Percentiles rank a stretch among this genome's conserved stretches.
Conservation (phyloP, 2,113 vertebrate genomes). For the Phrynosoma blainvillii region DNA sequence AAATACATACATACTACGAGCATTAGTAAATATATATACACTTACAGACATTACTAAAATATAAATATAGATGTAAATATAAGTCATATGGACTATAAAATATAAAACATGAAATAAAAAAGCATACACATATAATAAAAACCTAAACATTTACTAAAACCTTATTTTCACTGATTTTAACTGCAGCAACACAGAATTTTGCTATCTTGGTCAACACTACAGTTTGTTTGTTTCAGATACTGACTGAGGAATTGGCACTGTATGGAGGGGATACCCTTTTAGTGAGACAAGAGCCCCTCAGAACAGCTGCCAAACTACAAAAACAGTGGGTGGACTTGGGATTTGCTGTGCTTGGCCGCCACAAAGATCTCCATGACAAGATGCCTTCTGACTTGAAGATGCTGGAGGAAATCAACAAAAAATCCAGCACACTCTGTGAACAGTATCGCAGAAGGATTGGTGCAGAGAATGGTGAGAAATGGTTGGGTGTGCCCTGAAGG, state of each 20-base stretch:
- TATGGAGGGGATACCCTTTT: conserved; percentile 75
- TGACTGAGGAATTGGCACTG: conserved; percentile 71
- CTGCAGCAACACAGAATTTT: too few relatives aligned
- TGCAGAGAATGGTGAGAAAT: conserved; percentile 80
- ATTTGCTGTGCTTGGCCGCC: conserved; percentile 74
- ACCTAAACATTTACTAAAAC: too few relatives aligned
- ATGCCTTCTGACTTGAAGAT: conserved; percentile 51
- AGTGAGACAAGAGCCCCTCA: conserved; percentile 74
- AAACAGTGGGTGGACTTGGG: conserved; percentile 78
- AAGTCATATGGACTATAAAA: too few relatives aligned
- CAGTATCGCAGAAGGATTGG: conserved; percentile 72
- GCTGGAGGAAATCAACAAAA: conserved; percentile 70
- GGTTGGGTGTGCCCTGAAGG: background rate
- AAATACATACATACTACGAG: too few relatives aligned
- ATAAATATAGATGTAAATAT: too few relatives aligned
- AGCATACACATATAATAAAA: too few relatives aligned
- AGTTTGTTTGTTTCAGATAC: conserved; percentile 64
- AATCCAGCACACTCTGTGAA: conserved; percentile 61
- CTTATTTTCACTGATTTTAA: too few relatives aligned
- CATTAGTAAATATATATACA: too few relatives aligned
- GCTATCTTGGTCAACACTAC: rapidly evolving
- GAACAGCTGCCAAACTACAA: conserved; percentile 64
- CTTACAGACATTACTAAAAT: too few relatives aligned
- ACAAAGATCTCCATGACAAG: conserved; percentile 68
- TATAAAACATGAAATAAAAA: too few relatives aligned